Conservation (phyloP, 2,888 invertebrate species). For the Fragum fragum region DNA sequence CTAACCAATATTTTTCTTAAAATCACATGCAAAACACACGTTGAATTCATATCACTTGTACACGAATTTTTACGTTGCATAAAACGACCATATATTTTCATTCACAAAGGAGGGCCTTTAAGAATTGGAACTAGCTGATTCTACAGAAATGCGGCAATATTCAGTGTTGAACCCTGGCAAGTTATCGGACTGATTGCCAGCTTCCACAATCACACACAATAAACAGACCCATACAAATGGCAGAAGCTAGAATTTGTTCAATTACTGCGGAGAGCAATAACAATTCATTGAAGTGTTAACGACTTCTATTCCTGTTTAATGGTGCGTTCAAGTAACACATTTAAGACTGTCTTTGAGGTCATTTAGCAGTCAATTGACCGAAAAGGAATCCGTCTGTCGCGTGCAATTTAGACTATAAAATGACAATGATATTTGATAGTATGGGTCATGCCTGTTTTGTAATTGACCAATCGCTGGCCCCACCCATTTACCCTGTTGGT, state of each 20-base stretch:
- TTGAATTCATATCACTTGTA: too few species aligned
- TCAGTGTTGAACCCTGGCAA: too few species aligned
- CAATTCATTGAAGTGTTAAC: constrained; percentile 2
- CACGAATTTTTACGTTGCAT: too few species aligned
- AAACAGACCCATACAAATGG: neutral
- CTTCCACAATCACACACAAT: neutral
- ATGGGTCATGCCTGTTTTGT: neutral
- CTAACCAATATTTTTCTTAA: too few species aligned
- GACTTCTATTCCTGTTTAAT: constrained; percentile 3
- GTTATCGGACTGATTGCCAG: too few species aligned
- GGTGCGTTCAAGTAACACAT: constrained; percentile 6
- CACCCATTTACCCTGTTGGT: too few species aligned
- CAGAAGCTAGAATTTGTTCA: neutral
- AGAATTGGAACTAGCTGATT: too few species aligned
- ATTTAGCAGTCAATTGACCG: constrained; percentile 6
- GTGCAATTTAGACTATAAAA: neutral
- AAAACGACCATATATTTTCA: too few species aligned
- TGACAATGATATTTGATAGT: neutral
- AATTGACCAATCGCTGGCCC: too few species aligned
- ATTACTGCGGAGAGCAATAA: neutral
- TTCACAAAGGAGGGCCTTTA: too few species aligned
- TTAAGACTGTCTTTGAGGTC: constrained; percentile 1
- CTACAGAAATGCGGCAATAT: too few species aligned
- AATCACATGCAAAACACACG: too few species aligned
- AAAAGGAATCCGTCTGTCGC: neutral